A percentile compares a stretch with the other conserved stretches of the same genome.
Conservation (phyloP, 2,113 vertebrate species). For the Andinoacara biseriatus region DNA sequence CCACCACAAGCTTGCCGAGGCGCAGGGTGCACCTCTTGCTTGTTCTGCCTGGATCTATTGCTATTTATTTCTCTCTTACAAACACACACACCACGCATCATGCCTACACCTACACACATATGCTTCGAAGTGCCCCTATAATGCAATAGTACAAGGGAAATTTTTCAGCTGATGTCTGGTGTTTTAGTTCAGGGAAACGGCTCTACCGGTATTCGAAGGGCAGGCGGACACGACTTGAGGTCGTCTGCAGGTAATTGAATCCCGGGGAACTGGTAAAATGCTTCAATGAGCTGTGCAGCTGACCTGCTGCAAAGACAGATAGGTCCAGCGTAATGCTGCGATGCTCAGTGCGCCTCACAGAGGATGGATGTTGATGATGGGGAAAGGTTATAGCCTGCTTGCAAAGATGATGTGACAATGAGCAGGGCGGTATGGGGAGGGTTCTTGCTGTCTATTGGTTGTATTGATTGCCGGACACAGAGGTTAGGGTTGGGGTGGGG, state of each 20-base stretch:
- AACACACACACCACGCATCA: conserved; percentile 8
- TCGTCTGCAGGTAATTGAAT: conserved; percentile 66
- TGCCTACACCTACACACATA: conserved; percentile 26
- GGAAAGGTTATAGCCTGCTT: conserved; percentile 45
- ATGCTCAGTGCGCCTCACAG: conserved; percentile 2
- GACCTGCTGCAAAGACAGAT: conserved; percentile 53
- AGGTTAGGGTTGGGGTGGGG: not conserved
- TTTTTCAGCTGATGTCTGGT: conserved; percentile 32
- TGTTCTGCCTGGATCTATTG: conserved; percentile 15
- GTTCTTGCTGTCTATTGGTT: conserved; percentile 41
- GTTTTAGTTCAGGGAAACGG: conserved; percentile 16
- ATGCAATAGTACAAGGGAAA: not conserved
- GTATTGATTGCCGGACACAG: conserved; percentile 55
- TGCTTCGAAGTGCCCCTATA: conserved; percentile 22
- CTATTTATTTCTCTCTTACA: conserved; percentile 26
- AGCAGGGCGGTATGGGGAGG: conserved; percentile 25
- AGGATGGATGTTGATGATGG: conserved; percentile 41
- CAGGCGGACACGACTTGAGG: conserved; percentile 43
- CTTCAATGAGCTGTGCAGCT: conserved; percentile 28
- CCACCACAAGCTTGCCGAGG: conserved; percentile 8
- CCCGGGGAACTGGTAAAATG: conserved; percentile 41
- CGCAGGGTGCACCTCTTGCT: not conserved
- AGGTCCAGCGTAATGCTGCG: conserved; percentile 1
- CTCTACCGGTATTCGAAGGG: conserved; percentile 26
- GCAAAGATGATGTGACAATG: conserved; percentile 66